Evolutionary conservation across 2,113 vertebrate genomes (phyloP).

Genomic region (Scatophagus argus): DNA sequence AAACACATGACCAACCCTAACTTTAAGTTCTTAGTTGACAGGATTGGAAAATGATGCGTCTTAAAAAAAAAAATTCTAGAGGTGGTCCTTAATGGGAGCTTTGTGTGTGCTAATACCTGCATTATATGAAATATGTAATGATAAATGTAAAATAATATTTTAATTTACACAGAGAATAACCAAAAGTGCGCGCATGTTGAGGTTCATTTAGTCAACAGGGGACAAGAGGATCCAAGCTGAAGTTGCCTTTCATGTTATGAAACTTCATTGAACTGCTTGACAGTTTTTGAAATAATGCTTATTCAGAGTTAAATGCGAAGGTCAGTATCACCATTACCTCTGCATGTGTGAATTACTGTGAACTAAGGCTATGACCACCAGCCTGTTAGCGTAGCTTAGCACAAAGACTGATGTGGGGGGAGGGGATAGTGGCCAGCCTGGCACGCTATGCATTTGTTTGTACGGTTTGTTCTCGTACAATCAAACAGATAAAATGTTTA

Average conservation of each 20-base stretch:
- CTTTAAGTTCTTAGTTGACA: not conserved
- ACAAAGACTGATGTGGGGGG: not conserved
- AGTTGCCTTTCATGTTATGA: slow-evolving; percentile 15
- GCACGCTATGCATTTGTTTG: not conserved
- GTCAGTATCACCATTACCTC: not conserved
- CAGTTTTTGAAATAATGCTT: not conserved
- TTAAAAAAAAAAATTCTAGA: slow-evolving; percentile 31
- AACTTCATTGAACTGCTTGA: not conserved
- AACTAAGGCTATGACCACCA: not conserved
- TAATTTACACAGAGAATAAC: slow-evolving; percentile 24
- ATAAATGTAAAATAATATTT: not conserved
- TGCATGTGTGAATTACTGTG: not conserved
- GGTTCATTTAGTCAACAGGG: not conserved
- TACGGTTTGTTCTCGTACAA: too few relatives aligned
- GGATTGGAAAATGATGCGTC: not conserved
- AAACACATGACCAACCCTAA: too few relatives aligned
- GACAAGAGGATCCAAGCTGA: not conserved
- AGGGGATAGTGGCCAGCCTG: too few relatives aligned
- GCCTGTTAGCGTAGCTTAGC: not conserved
- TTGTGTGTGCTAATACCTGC: slow-evolving; percentile 15
- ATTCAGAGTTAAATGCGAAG: not conserved
- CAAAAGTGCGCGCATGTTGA: not conserved
- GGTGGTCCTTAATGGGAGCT: slow-evolving; percentile 30
- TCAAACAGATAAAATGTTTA: not conserved
- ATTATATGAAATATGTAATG: slow-evolving; percentile 15